Percentiles rank a stretch among this genome's conserved stretches.
phyloP scores from a whole-genome alignment of 2,888 invertebrate genomes.

The Sminthurides aquaticus region DNA sequence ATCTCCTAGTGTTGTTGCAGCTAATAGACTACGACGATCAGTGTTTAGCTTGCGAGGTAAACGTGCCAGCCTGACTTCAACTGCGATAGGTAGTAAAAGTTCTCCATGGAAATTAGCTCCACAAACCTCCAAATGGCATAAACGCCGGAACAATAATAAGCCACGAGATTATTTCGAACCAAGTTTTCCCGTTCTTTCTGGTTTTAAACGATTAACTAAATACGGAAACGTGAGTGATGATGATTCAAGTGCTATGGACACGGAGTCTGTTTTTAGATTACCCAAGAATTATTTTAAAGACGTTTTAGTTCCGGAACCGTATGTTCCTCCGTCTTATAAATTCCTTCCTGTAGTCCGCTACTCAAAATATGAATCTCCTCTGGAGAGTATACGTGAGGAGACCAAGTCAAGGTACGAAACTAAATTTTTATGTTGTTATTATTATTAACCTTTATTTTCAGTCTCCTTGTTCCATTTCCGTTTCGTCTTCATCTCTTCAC shows the following conservation, averaged over 20 bases:
- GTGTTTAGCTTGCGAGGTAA: background rate
- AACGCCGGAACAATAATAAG: background rate
- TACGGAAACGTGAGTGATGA: conserved; percentile 3
- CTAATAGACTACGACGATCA: background rate
- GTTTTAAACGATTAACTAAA: background rate
- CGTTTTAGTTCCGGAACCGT: background rate
- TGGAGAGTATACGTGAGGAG: conserved; percentile 9
- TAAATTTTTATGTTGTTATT: background rate
- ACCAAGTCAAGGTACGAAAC: conserved; percentile 2
- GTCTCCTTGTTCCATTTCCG: background rate
- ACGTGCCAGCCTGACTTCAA: background rate
- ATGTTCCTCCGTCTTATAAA: background rate
- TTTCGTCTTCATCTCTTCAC: background rate
- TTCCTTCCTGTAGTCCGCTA: conserved; percentile 2
- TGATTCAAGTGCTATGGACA: background rate
- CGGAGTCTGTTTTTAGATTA: conserved; percentile 15
- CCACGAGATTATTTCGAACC: no score
- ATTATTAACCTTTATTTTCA: no score
- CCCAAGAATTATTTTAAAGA: conserved; percentile 15
- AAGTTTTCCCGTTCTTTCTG: background rate
- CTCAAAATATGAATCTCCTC: conserved; percentile 12
- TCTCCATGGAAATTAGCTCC: background rate
- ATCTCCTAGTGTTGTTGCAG: conserved; percentile 6
- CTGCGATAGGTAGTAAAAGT: background rate
- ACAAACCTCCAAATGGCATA: no score